A percentile compares a stretch with the other conserved stretches of the same genome.
Evolutionary conservation across 1,140 invertebrate species (phyloP).

Genomic region (Aphaenogaster ashmeadi): DNA sequence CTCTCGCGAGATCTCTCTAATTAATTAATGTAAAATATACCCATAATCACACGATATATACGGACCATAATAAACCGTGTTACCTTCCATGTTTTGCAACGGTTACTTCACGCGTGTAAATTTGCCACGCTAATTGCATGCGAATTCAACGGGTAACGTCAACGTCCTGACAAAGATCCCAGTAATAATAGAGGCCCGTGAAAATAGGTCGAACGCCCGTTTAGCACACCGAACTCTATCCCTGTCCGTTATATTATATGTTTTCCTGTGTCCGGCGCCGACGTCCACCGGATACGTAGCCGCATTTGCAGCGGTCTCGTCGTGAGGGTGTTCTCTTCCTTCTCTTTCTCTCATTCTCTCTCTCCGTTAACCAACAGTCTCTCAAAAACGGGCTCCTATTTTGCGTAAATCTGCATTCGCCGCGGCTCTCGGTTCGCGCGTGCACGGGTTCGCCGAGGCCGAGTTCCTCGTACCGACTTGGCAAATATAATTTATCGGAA

Average conservation of each 20-base stretch:
- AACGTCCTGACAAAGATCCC: constrained; percentile 45
- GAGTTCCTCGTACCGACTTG: constrained; percentile 47
- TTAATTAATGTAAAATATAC: constrained; percentile 15
- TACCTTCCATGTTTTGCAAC: constrained; percentile 29
- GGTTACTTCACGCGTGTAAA: constrained; percentile 23
- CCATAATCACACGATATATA: background rate
- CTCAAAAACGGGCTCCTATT: constrained; percentile 56
- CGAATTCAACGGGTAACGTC: constrained; percentile 35
- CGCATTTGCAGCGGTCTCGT: constrained; percentile 38
- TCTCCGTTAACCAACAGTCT: constrained; percentile 32
- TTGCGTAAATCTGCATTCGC: constrained; percentile 63
- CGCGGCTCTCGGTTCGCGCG: constrained; percentile 30
- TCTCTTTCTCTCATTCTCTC: background rate
- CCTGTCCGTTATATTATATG: constrained; percentile 54
- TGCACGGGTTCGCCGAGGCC: constrained; percentile 19
- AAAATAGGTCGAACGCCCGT: constrained; percentile 46
- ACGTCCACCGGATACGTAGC: constrained; percentile 39
- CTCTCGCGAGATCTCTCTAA: background rate
- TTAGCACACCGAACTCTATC: constrained; percentile 47
- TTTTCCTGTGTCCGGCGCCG: constrained; percentile 44
- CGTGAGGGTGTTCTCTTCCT: background rate
- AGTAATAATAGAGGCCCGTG: constrained; percentile 46
- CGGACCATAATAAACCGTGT: constrained; percentile 5
- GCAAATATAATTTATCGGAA: constrained; percentile 64
- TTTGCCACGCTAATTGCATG: constrained; percentile 39